Evolutionary conservation across 2,113 vertebrate genomes (phyloP).

Genomic region (Uria lomvia): DNA sequence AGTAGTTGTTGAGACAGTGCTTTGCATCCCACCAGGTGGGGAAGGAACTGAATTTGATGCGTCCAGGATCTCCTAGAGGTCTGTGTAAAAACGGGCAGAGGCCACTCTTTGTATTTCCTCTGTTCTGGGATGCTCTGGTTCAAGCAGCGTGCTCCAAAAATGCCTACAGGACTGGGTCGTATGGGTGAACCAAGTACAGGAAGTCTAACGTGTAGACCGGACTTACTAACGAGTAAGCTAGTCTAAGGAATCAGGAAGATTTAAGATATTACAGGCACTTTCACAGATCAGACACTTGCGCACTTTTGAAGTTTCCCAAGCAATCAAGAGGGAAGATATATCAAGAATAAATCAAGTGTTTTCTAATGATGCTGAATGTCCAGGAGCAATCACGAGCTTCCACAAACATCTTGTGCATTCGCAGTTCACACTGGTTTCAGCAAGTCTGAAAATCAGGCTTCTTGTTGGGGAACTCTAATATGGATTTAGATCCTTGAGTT

Average conservation of each 20-base stretch:
- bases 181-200: background rate
- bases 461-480: background rate
- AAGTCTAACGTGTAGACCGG: background rate
- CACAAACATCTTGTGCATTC: background rate
- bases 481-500: background rate
- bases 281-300: background rate
- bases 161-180: background rate
- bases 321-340: background rate
- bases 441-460: background rate
- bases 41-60: background rate
- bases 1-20: background rate
- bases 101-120: background rate
- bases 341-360: background rate
- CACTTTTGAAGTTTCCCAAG: background rate
- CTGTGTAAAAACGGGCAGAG: background rate
- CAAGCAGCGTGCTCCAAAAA: background rate
- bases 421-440: background rate
- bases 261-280: background rate
- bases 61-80: background rate
- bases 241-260: background rate
- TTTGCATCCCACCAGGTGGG: background rate
- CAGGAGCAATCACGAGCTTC: background rate
- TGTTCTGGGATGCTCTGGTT: background rate
- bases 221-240: background rate
- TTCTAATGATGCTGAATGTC: background rate